phyloP scores from a whole-genome alignment of 2,888 invertebrate genomes.

The Athripsodes cinereus region DNA sequence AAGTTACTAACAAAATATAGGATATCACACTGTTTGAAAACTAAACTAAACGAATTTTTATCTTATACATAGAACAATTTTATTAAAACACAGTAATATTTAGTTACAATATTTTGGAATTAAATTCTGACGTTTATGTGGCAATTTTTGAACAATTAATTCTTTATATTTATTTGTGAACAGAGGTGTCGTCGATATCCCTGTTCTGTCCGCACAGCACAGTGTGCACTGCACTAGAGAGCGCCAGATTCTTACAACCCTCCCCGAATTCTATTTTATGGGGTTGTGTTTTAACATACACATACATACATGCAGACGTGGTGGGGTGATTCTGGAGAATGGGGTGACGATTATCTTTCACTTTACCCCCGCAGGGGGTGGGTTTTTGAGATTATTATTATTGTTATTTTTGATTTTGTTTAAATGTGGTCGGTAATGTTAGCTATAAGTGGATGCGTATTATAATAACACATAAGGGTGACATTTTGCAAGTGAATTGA shows the following conservation, averaged over 20 bases:
- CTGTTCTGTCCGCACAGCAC: background rate
- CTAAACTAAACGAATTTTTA: too few species aligned
- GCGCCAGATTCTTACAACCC: background rate
- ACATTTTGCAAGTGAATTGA: too few species aligned
- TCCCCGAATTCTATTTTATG: background rate
- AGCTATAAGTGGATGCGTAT: background rate
- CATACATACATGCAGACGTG: background rate
- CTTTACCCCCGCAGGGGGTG: constrained; percentile 10
- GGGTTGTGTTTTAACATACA: background rate
- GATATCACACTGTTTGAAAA: too few species aligned
- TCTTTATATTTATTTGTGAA: too few species aligned
- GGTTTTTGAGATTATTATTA: too few species aligned
- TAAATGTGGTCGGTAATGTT: background rate
- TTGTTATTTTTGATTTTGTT: background rate
- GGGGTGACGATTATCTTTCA: constrained; percentile 26
- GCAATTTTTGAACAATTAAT: too few species aligned
- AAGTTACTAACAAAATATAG: too few species aligned
- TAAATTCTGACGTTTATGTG: too few species aligned
- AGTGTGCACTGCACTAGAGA: background rate
- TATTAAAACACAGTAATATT: too few species aligned
- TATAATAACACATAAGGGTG: too few species aligned
- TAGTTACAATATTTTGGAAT: too few species aligned
- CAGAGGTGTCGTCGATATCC: background rate
- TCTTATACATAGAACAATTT: too few species aligned
- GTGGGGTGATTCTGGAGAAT: constrained; percentile 1